Evolutionary conservation across 2,113 vertebrate species (phyloP).

Genomic region (Romanogobio albipinnatus): DNA sequence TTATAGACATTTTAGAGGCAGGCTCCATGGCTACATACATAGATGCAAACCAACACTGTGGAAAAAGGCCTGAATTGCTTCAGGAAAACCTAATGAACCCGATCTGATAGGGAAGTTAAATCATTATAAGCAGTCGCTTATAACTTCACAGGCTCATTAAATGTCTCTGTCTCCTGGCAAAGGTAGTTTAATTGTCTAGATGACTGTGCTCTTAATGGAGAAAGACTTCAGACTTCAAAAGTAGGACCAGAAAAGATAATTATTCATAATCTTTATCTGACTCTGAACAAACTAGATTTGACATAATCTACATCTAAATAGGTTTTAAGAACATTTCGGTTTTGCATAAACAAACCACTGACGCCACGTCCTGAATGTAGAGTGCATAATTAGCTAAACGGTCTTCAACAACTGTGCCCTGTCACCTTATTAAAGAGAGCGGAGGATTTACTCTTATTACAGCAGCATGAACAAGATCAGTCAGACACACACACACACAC

Average conservation of each 20-base stretch:
- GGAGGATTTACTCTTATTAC: conserved; percentile 57
- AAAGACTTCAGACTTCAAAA: neutral
- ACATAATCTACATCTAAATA: neutral
- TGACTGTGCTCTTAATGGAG: conserved; percentile 17
- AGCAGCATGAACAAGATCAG: neutral
- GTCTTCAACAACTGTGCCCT: conserved; percentile 58
- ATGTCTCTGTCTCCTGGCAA: conserved; percentile 28
- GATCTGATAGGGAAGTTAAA: conserved; percentile 40
- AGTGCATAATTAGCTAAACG: conserved; percentile 68
- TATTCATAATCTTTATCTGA: neutral
- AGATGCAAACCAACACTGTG: conserved; percentile 5
- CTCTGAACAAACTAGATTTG: neutral
- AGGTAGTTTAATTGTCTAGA: conserved; percentile 47
- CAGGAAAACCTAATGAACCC: conserved; percentile 25
- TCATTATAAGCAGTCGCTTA: conserved; percentile 30
- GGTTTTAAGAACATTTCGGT: neutral
- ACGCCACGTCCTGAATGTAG: conserved; percentile 58
- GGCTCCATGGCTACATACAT: neutral
- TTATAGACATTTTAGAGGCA: conserved; percentile 9
- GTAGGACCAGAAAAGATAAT: neutral
- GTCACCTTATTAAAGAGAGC: conserved; percentile 62
- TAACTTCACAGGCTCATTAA: conserved; percentile 50
- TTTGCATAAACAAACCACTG: conserved; percentile 61
- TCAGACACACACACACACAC: neutral
- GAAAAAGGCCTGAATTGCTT: conserved; percentile 2